Evolutionary conservation across 2,888 invertebrate species (phyloP).

Genomic region (Drosophila putrida): DNA sequence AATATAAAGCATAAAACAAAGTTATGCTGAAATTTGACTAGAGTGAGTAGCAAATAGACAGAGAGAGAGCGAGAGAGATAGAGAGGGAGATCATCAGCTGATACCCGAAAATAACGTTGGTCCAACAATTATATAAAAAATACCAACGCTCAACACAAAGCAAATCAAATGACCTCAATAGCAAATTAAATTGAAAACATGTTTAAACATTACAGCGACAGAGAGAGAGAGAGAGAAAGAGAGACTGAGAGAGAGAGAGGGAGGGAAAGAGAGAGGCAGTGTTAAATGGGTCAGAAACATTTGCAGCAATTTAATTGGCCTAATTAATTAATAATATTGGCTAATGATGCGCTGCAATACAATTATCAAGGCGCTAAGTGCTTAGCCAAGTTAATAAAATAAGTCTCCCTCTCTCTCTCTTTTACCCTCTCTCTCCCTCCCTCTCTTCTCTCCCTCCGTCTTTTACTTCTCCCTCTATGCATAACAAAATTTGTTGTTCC

Average conservation of each 20-base stretch:
- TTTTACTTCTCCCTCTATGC: too few species aligned
- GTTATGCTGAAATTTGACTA: constrained; percentile 46
- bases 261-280: neutral
- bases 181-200: constrained; percentile 71
- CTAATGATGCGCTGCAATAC: constrained; percentile 25
- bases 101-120: constrained; percentile 32
- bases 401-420: neutral
- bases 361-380: constrained; percentile 45
- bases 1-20: constrained; percentile 46
- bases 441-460: neutral
- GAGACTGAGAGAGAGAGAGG: constrained; percentile 4
- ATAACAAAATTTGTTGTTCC: neutral
- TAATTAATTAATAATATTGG: constrained; percentile 35
- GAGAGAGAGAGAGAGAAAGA: constrained; percentile 1
- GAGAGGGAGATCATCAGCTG: constrained; percentile 36
- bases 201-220: constrained; percentile 52
- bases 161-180: constrained; percentile 77
- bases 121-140: constrained; percentile 61
- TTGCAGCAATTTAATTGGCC: constrained; percentile 28
- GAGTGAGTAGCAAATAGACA: neutral
- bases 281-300: constrained; percentile 44
- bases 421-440: neutral
- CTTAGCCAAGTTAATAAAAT: constrained; percentile 4
- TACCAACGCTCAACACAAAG: constrained; percentile 41
- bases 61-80: neutral